Conservation (phyloP, 2,888 invertebrate species). For the Bembecia ichneumoniformis region DNA sequence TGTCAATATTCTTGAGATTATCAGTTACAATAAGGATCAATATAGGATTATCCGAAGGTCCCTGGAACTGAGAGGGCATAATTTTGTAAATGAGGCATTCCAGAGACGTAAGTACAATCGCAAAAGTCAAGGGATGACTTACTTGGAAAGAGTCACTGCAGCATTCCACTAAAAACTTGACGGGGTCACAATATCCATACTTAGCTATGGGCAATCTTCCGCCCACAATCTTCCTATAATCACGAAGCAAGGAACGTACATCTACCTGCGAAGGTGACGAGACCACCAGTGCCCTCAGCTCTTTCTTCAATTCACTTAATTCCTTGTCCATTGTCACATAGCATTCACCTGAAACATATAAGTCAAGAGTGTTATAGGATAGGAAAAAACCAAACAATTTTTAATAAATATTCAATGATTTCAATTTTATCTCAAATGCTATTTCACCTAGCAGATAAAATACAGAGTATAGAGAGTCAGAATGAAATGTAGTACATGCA, state of each 20-base stretch:
- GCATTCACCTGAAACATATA: neutral
- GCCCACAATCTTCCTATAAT: constrained; percentile 50
- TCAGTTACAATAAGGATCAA: constrained; percentile 52
- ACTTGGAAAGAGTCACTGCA: constrained; percentile 53
- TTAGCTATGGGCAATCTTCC: constrained; percentile 30
- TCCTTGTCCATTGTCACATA: constrained; percentile 36
- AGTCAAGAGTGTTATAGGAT: no score
- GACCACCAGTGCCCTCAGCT: constrained; percentile 51
- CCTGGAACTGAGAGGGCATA: constrained; percentile 33
- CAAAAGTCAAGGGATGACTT: constrained; percentile 9
- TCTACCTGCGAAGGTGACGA: constrained; percentile 49
- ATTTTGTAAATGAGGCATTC: no score
- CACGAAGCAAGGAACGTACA: constrained; percentile 35
- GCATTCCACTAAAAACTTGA: constrained; percentile 41
- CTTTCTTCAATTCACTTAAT: constrained; percentile 36
- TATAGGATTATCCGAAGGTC: constrained; percentile 32
- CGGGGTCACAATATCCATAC: constrained; percentile 39
- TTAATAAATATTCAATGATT: no score
- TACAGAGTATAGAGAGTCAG: no score
- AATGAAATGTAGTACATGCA: no score
- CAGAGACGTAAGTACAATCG: no score
- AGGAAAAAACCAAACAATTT: no score
- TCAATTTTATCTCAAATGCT: no score
- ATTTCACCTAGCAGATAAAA: no score
- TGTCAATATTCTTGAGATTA: constrained; percentile 49